Conservation (phyloP, 2,797 vertebrate genomes). For the Muraenolepis orangiensis region DNA sequence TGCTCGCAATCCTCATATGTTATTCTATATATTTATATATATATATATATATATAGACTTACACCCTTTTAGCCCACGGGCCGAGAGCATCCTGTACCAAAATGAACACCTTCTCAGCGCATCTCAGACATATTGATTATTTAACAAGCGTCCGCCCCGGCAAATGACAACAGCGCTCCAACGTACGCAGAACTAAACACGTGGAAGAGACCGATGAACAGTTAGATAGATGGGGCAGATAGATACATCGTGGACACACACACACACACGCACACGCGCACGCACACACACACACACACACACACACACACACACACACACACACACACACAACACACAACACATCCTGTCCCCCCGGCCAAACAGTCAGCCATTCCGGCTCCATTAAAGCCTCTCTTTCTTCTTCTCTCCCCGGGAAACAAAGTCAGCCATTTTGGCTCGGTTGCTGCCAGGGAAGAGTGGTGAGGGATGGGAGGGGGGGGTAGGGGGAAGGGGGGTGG, state of each 20-base stretch:
- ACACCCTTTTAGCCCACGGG: too few species aligned
- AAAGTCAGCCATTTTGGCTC: conserved; percentile 66
- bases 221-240: not conserved
- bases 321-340: too few species aligned
- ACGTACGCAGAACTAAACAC: not conserved
- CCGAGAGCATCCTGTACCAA: not conserved
- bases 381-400: conserved; percentile 18
- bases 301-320: too few species aligned
- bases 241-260: conserved; percentile 16
- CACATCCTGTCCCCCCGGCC: conserved; percentile 24
- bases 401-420: conserved; percentile 16
- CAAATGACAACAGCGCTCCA: not conserved
- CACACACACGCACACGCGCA: too few species aligned
- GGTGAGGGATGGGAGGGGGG: conserved; percentile 15
- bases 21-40: not conserved
- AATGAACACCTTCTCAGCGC: not conserved
- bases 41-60: too few species aligned
- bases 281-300: too few species aligned
- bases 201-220: not conserved
- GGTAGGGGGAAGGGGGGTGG: conserved; percentile 23
- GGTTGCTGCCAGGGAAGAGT: conserved; percentile 52
- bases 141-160: not conserved
- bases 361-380: conserved; percentile 50
- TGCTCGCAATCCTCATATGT: not conserved
- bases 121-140: not conserved